A percentile compares a stretch with the other conserved stretches of the same genome.
phyloP scores from a whole-genome alignment of 2,888 invertebrate genomes.

The Tipula helvola region DNA sequence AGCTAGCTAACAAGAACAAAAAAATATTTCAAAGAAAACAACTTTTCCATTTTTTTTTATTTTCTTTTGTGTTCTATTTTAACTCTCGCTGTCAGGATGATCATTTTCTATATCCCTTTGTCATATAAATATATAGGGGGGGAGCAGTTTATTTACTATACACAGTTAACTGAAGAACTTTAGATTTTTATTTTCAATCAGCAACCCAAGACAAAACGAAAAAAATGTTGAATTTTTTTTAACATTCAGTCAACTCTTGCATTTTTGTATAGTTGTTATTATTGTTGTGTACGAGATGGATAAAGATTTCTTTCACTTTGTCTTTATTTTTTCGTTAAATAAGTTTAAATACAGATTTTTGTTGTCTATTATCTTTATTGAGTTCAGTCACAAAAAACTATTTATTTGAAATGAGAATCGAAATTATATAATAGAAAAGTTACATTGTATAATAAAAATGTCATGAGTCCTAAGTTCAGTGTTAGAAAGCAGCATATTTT shows the following conservation, averaged over 20 bases:
- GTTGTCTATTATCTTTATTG: not conserved
- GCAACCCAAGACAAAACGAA: not conserved
- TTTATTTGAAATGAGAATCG: not conserved
- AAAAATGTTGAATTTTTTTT: not conserved
- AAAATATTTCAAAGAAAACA: not conserved
- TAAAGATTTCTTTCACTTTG: not conserved
- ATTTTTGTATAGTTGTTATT: not conserved
- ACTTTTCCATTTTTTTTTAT: not conserved
- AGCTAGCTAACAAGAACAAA: not conserved
- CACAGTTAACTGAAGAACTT: not conserved
- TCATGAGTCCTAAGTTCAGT: not conserved
- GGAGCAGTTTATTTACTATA: not conserved
- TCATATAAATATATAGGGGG: not conserved
- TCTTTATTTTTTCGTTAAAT: not conserved
- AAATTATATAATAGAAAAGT: not conserved
- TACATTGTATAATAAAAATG: not conserved
- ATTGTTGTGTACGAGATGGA: not conserved
- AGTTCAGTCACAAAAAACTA: not conserved
- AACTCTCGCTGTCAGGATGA: not conserved
- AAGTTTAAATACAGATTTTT: not conserved
- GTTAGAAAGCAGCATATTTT: not conserved
- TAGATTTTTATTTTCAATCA: constrained; percentile 4
- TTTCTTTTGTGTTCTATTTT: not conserved
- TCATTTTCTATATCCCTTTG: not conserved
- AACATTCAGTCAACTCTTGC: not conserved